Base-by-base conservation (phyloP, 2,888 invertebrate species). In the Xestoiulus laeticollis region DNA sequence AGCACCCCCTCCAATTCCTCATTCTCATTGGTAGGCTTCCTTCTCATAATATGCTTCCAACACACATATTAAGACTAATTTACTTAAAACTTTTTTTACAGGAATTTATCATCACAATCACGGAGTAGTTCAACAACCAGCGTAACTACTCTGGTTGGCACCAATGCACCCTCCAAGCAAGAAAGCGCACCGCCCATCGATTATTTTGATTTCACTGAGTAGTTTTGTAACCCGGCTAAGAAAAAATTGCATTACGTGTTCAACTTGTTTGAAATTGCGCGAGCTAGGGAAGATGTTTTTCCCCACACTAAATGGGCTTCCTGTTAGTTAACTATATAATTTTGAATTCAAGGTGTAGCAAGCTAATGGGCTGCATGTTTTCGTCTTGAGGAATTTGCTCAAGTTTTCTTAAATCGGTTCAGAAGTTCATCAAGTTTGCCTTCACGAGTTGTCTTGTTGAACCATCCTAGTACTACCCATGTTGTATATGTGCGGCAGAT, bases 131-230 rank as follows among this genome's bases (percentile, higher is more conserved):
- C 86, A 59, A 12, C 88, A 19, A 83, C 38, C 30, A 32, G 26
- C 33, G 14, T 53, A 53, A 87, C 86, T 85, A 26, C 85, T 44
- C 33, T 88, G 53, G 59, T 87, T 86, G 88, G 86, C 68, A 85
- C 68, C 30, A 84, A 33, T n/a, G 33, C 44, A 43, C 19, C 30
- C 78, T 0, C 85, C 53, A 19, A 86, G 78, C 44, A 87, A 78
- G 44, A 86, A 88, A 14, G 68, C 82, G 22, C 83, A 12, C 87
- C 88, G 1, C 78, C 85, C 16, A 87, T 88, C 43, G 89, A 89
- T 89, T 89, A 89, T 85, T 89, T 89, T 85, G 89, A 89, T 87
- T 88, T 87, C 43, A 87, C 88, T 0, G 90, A 89, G 6, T 86
- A 19, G 78, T 30, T 78, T 26, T 26, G 26, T 30, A 78, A 30